Evolutionary conservation across 2,113 vertebrate genomes (phyloP), one percentile per base, ranked within the genome.

Genomic region (Syrrhaptes paradoxus): DNA sequence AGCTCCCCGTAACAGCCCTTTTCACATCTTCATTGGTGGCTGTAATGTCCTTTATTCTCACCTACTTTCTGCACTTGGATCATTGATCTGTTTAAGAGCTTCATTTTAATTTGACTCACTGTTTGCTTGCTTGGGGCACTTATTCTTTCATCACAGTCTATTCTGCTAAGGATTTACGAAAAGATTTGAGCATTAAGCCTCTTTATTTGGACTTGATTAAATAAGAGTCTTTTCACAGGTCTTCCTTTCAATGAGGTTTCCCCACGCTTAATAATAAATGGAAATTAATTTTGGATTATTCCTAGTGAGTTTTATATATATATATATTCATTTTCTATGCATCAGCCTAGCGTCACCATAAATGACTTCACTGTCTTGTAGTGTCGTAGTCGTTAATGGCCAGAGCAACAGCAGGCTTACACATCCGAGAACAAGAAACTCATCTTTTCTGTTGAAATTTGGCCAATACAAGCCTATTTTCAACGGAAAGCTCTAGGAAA

Each of bases 151-250:
- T 91, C 58, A 67, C 1, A 12, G 71, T 7, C 85, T 36, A 0
- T 55, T 46, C 73, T 94, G 52, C 77, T n/a, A 16, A 90, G 91
- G 85, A 55, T 87, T 96, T 79, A 48, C 89, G 73, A 54, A 54
- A 87, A 95, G 74, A 81, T 92, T 92, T 78, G 73, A 88, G 71
- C 48, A 28, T 82, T 91, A 93, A 96, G 20, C 62, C 28, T 91
- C 81, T 96, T 89, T 83, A 91, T 85, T 89, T 70, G 54, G 62
- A 18, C 67, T 91, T 67, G 45, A 91, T 91, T 95, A 91, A 91
- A 76, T n/a, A 22, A n/a, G 61, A 96, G 45, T 59, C 55, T 78
- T 89, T 92, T 59, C 31, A 68, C 65, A 93, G 43, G 32, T 31
- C 76, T 84, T 59, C 57, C 41, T 92, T 89, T 91, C 89, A 82